Conservation (phyloP, 2,888 invertebrate genomes). For the Emmelina monodactyla region DNA sequence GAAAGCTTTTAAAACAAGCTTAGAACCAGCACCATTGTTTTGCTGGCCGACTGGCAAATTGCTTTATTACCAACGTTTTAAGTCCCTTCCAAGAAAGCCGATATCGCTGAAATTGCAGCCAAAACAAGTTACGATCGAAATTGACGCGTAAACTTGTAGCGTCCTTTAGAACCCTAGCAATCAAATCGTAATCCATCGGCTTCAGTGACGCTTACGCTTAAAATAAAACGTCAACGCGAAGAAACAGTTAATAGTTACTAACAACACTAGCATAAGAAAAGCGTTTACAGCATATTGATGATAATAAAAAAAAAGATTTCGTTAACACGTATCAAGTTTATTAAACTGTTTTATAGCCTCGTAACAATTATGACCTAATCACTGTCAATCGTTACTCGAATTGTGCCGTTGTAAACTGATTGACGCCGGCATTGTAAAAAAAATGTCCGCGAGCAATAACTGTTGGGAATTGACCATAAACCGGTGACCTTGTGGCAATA, state of each 20-base stretch:
- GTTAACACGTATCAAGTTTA: conserved; percentile 33
- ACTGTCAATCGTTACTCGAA: conserved; percentile 49
- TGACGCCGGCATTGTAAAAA: conserved; percentile 46
- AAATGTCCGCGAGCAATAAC: conserved; percentile 58
- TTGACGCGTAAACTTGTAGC: too few relatives aligned
- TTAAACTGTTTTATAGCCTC: conserved; percentile 44
- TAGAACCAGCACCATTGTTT: conserved; percentile 58
- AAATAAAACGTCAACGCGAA: too few relatives aligned
- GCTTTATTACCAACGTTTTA: conserved; percentile 62
- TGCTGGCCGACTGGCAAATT: conserved; percentile 57
- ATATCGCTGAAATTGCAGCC: conserved; percentile 57
- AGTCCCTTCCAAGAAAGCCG: conserved; percentile 48
- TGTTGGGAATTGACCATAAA: conserved; percentile 66
- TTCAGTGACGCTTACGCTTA: too few relatives aligned
- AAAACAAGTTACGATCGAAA: conserved; percentile 33
- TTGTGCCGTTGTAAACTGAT: conserved; percentile 38
- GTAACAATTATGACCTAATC: conserved; percentile 59
- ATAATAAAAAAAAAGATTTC: conserved; percentile 34
- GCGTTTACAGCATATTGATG: too few relatives aligned
- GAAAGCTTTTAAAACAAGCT: conserved; percentile 64
- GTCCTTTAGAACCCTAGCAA: too few relatives aligned
- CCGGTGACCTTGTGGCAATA: conserved; percentile 65
- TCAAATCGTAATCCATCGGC: too few relatives aligned
- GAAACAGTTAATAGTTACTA: too few relatives aligned
- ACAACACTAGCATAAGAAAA: too few relatives aligned